These are phyloP conservation scores for Lasaia peninsularis DNA, from an alignment of 1,140 invertebrate genomes.

Conservation along the genomic window DNA sequence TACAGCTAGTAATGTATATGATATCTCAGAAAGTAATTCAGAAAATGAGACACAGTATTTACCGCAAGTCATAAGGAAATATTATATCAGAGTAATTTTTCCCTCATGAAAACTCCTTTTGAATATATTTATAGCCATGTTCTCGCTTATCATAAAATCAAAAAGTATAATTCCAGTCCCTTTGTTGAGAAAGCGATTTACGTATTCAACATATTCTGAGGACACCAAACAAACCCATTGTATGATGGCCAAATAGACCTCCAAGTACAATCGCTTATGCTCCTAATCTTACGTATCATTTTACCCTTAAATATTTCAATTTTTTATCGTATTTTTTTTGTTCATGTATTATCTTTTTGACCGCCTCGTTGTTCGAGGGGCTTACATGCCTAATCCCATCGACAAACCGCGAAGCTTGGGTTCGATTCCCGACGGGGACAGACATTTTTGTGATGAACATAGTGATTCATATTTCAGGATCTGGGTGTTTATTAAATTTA, in stretches of 20 bases:
- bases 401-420: too few species aligned
- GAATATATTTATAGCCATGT: background rate
- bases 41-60: too few species aligned
- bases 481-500: too few species aligned
- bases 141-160: conserved; percentile 1
- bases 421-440: too few species aligned
- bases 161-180: background rate
- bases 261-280: background rate
- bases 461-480: too few species aligned
- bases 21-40: too few species aligned
- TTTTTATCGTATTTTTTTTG: background rate
- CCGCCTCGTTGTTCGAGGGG: too few species aligned
- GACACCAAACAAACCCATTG: background rate
- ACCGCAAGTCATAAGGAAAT: too few species aligned
- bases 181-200: conserved; percentile 3
- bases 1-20: too few species aligned
- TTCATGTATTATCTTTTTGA: too few species aligned
- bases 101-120: background rate
- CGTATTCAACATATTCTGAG: conserved; percentile 9
- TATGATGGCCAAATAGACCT: background rate
- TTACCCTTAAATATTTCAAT: background rate
- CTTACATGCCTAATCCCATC: too few species aligned
- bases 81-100: background rate
- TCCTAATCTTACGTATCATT: background rate
- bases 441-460: too few species aligned